phyloP scores from a whole-genome alignment of 2,113 vertebrate genomes.

The Oophaga pumilio region DNA sequence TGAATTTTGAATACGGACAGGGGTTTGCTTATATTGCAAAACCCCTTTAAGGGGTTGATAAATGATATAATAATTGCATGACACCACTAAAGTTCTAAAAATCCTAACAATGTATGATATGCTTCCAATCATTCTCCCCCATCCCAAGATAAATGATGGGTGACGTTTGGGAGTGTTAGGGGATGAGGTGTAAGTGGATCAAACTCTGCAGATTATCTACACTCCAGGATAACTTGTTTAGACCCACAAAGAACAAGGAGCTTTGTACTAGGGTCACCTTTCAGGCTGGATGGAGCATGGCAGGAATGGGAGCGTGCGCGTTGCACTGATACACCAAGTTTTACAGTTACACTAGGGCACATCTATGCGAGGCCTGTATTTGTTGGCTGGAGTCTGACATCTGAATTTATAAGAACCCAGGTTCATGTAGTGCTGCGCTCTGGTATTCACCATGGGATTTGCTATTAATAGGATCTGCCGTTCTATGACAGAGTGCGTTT shows the following conservation, averaged over 20 bases:
- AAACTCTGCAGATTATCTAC: constrained; percentile 51
- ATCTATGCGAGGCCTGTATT: constrained; percentile 8
- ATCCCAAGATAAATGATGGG: constrained; percentile 13
- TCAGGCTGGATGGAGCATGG: not conserved
- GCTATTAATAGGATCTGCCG: constrained; percentile 26
- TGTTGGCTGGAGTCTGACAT: constrained; percentile 34
- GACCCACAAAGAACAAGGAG: constrained; percentile 47
- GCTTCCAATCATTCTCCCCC: constrained; percentile 26
- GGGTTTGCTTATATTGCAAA: not conserved
- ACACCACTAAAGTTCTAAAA: not conserved
- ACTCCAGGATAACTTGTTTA: constrained; percentile 51
- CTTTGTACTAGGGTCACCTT: constrained; percentile 52
- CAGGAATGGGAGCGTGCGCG: constrained; percentile 20
- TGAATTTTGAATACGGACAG: too few relatives aligned
- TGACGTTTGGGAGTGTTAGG: constrained; percentile 31
- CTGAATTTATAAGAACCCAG: constrained; percentile 26
- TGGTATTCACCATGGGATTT: constrained; percentile 42
- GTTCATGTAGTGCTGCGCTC: constrained; percentile 23
- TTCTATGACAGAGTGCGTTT: constrained; percentile 36
- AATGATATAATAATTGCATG: not conserved
- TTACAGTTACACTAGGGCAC: constrained; percentile 31
- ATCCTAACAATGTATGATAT: not conserved
- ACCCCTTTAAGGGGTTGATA: not conserved
- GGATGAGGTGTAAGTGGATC: constrained; percentile 45
- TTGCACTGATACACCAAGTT: not conserved